Evolutionary conservation across 1,140 invertebrate genomes (phyloP), one percentile per base, ranked within the genome.

Genomic region (Euwallacea fornicatus): DNA sequence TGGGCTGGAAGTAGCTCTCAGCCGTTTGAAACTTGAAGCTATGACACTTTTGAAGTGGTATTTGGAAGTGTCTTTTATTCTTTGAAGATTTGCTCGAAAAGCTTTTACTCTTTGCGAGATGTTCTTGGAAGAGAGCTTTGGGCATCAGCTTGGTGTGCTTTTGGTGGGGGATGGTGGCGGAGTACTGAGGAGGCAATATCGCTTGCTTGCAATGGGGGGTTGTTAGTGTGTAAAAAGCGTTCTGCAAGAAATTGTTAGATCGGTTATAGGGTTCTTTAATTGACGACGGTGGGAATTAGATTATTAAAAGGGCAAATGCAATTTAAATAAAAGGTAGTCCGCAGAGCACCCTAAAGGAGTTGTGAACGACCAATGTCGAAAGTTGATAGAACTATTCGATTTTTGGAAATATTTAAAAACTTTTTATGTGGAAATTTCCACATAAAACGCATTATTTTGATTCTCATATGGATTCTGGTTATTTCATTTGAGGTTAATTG

Each of bases 21-120:
- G 85, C 85, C 50, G 85, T 87, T 83, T 89, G 87, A 71, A 88
- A 89, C 74, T 89, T 88, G 76, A 88, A 89, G 77, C 87, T 89
- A 79, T 89, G 87, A 80, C 88, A 86, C 79, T 89, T 89, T 77
- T 88, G 88, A 33, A 89, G 75, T 0, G 87, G 88, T 73, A 88
- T 83, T 78, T 87, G 85, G 67, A 86, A 86, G 69, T 86, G 85
- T 76, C 85, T 85, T 80, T 83, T 85, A 73, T 83, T 82, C 78
- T 85, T 85, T 44, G 75, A 74, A 9, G 74, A 70, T 54, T 79
- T 79, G 53, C 72, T 76, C 50, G 80, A 79, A 74, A 81, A 81
- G 16, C 78, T 79, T 76, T 81, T 81, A 74, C 79, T 80, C 67
- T 81, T 81, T 16, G 74, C 69, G 16, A 78, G 61, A 43, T 76